Evolutionary conservation across 2,113 vertebrate species (phyloP).

Genomic region (Microcebus lehilahytsara): DNA sequence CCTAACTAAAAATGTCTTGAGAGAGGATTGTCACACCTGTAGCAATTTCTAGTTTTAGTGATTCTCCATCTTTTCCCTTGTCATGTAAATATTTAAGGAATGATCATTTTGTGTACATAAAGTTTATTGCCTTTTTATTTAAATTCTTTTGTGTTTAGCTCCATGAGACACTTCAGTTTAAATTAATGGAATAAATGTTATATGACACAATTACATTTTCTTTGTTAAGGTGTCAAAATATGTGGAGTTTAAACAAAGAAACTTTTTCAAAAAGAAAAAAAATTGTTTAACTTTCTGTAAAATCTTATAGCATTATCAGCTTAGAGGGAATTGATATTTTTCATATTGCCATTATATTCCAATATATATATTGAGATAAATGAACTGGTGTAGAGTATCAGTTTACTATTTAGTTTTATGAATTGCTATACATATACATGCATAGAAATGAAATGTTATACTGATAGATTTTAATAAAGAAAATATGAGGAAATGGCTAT

Average conservation of each 20-base stretch:
- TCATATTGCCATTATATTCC: slow-evolving; percentile 83
- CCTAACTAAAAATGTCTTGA: slow-evolving; percentile 81
- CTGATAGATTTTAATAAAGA: slow-evolving; percentile 70
- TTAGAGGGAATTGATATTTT: slow-evolving; percentile 83
- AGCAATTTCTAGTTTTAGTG: slow-evolving; percentile 81
- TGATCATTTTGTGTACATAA: slow-evolving; percentile 83
- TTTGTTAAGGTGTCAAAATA: slow-evolving; percentile 79
- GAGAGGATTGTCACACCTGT: slow-evolving; percentile 78
- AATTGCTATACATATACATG: slow-evolving; percentile 79
- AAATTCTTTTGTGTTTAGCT: slow-evolving; percentile 82
- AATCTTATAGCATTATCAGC: slow-evolving; percentile 80
- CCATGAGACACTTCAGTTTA: slow-evolving; percentile 81
- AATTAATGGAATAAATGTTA: slow-evolving; percentile 81
- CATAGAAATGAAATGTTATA: slow-evolving; percentile 78
- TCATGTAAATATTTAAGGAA: slow-evolving; percentile 86
- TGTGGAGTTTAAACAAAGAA: slow-evolving; percentile 81
- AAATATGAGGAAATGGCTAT: slow-evolving; percentile 76
- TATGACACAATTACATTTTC: slow-evolving; percentile 78
- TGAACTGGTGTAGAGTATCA: slow-evolving; percentile 81
- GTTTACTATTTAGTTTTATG: slow-evolving; percentile 83
- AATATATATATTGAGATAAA: slow-evolving; percentile 81
- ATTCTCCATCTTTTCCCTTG: slow-evolving; percentile 78
- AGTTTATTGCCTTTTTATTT: slow-evolving; percentile 84
- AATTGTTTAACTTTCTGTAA: slow-evolving; percentile 79
- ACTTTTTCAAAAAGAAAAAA: slow-evolving; percentile 67